Evolutionary conservation across 2,888 invertebrate species (phyloP).

Genomic region (Ormyrus labotus): DNA sequence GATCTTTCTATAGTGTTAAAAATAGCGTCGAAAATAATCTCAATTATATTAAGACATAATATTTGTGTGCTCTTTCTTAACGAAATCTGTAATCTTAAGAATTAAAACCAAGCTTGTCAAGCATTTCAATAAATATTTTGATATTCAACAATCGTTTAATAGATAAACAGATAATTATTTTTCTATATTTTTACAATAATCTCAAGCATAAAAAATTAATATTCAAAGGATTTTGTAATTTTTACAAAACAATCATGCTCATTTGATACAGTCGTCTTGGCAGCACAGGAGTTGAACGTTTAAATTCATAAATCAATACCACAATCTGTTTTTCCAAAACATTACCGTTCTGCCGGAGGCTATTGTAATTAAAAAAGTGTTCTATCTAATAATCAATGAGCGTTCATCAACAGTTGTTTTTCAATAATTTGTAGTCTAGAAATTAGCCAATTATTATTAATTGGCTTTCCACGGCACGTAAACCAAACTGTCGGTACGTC

Average conservation of each 20-base stretch:
- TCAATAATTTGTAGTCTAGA: conserved; percentile 29
- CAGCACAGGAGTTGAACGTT: conserved; percentile 24
- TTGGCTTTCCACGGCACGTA: conserved; percentile 41
- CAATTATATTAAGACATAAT: not conserved
- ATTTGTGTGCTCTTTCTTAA: conserved; percentile 4
- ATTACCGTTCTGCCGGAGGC: conserved; percentile 21
- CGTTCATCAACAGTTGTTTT: conserved; percentile 32
- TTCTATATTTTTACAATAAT: conserved; percentile 23
- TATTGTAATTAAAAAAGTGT: conserved; percentile 41
- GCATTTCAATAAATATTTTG: not conserved
- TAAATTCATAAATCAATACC: conserved; percentile 16
- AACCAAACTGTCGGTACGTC: conserved; percentile 51
- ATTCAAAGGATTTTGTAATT: conserved; percentile 15
- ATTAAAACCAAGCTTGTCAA: conserved; percentile 5
- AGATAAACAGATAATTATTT: conserved; percentile 28
- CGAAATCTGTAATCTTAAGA: not conserved
- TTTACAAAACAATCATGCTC: conserved; percentile 32
- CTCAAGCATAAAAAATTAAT: conserved; percentile 24
- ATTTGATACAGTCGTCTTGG: conserved; percentile 38
- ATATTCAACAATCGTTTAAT: conserved; percentile 1
- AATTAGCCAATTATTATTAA: conserved; percentile 25
- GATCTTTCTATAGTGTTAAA: not conserved
- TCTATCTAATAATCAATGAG: conserved; percentile 38
- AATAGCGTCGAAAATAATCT: not conserved
- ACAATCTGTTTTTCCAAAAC: conserved; percentile 25